A percentile compares a stretch with the other conserved stretches of the same genome.
phyloP scores from a whole-genome alignment of 2,113 vertebrate genomes.

The Tretioscincus oriximinensis region DNA sequence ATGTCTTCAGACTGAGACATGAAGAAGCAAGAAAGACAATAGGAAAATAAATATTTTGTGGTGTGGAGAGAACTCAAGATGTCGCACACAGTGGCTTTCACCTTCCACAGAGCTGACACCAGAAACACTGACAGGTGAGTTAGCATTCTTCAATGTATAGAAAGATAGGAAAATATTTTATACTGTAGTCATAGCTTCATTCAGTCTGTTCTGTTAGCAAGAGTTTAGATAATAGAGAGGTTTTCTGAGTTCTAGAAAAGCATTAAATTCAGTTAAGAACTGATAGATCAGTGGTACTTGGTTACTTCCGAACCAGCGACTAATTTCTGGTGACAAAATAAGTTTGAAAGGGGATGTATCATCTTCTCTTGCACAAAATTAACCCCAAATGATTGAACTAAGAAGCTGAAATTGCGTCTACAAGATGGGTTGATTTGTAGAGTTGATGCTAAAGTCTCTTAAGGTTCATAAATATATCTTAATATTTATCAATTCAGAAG shows the following conservation, averaged over 20 bases:
- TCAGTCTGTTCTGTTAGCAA: neutral
- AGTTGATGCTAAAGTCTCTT: neutral
- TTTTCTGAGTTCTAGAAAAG: neutral
- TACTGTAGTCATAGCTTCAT: no score
- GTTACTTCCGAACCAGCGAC: neutral
- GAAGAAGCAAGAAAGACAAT: neutral
- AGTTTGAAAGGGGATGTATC: neutral
- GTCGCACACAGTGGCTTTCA: slow-evolving; percentile 15
- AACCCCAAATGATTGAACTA: neutral
- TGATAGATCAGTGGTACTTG: neutral
- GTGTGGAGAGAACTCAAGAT: slow-evolving; percentile 11
- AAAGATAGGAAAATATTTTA: neutral
- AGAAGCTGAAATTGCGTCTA: neutral
- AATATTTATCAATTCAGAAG: neutral
- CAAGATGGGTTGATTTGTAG: neutral
- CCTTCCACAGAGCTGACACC: slow-evolving; percentile 14
- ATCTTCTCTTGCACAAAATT: neutral
- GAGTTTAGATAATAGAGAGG: neutral
- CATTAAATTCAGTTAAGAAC: neutral
- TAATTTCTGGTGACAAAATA: neutral
- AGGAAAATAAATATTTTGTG: neutral
- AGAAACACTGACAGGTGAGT: slow-evolving; percentile 40
- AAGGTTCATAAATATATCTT: neutral
- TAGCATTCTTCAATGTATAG: neutral
- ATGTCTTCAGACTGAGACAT: accelerated